Conservation (phyloP, 1,140 invertebrate species). For the Aphelinus certus region DNA sequence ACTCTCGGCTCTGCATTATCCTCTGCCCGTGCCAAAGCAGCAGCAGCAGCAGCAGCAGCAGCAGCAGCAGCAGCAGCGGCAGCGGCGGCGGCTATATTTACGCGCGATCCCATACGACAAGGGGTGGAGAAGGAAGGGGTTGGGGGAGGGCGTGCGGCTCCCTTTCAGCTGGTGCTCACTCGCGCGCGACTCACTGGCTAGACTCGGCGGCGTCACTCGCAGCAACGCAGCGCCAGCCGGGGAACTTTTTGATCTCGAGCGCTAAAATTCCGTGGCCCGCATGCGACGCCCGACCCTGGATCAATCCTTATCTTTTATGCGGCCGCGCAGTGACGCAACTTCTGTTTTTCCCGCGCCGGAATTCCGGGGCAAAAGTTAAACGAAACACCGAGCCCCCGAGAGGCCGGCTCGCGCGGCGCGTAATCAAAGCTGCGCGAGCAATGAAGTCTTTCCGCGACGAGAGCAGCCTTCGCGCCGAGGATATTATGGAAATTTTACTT, state of each 20-base stretch:
- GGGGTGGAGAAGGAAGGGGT: no score
- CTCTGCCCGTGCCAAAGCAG: slow-evolving; percentile 1
- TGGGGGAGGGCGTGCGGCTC: no score
- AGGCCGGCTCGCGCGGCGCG: background rate
- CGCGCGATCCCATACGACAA: background rate
- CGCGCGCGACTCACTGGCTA: slow-evolving; percentile 1
- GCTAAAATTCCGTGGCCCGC: background rate
- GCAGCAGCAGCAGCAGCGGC: background rate
- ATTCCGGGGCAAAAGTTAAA: slow-evolving; percentile 18
- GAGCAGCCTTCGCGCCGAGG: slow-evolving; percentile 22
- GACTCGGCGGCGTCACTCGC: slow-evolving; percentile 5
- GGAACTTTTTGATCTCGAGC: slow-evolving; percentile 15
- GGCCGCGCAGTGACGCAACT: slow-evolving; percentile 5
- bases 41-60: no score
- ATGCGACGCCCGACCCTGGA: background rate
- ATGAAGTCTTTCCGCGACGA: slow-evolving; percentile 39
- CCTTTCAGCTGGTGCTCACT: no score
- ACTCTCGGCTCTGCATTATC: slow-evolving; percentile 10
- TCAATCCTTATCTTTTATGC: slow-evolving; percentile 29
- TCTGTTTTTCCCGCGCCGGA: slow-evolving; percentile 11
- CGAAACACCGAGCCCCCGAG: background rate
- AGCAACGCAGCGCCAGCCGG: background rate
- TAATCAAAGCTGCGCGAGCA: slow-evolving; percentile 35
- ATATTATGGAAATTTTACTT: slow-evolving; percentile 20
- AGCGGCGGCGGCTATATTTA: background rate